These are phyloP conservation scores for Polydesmus complanatus DNA, from an alignment of 2,888 invertebrate species.

Conservation along the genomic window DNA sequence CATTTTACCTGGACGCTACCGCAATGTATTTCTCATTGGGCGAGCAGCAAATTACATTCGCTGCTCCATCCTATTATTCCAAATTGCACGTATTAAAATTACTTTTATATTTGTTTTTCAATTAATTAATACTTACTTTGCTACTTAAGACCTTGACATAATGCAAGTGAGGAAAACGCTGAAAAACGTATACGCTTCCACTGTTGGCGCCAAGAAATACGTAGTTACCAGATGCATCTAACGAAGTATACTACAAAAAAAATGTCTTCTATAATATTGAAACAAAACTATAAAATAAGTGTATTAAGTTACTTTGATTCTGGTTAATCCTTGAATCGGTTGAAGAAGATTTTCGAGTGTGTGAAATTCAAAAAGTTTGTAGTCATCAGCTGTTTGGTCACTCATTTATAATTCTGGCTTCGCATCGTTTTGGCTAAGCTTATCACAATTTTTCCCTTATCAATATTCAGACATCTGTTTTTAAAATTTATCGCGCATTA, in stretches of 20 bases:
- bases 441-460: too few species aligned
- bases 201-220: conserved; percentile 23
- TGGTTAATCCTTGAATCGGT: background rate
- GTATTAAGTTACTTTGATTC: background rate
- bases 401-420: background rate
- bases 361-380: background rate
- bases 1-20: background rate
- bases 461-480: too few species aligned
- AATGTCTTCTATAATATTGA: background rate
- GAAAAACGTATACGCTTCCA: conserved; percentile 22
- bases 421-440: too few species aligned
- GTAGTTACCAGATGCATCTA: conserved; percentile 21
- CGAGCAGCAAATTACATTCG: background rate
- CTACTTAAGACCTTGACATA: conserved; percentile 16
- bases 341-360: background rate
- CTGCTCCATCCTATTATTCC: background rate
- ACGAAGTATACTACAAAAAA: conserved; percentile 22
- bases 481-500: too few species aligned
- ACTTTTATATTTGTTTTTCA: background rate
- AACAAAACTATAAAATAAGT: background rate
- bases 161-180: conserved; percentile 12
- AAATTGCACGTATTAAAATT: background rate
- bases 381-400: background rate
- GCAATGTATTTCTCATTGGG: background rate
- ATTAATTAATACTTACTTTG: conserved; percentile 14